Evolutionary conservation across 2,888 invertebrate genomes (phyloP).

Genomic region (Priocnemis perturbator): DNA sequence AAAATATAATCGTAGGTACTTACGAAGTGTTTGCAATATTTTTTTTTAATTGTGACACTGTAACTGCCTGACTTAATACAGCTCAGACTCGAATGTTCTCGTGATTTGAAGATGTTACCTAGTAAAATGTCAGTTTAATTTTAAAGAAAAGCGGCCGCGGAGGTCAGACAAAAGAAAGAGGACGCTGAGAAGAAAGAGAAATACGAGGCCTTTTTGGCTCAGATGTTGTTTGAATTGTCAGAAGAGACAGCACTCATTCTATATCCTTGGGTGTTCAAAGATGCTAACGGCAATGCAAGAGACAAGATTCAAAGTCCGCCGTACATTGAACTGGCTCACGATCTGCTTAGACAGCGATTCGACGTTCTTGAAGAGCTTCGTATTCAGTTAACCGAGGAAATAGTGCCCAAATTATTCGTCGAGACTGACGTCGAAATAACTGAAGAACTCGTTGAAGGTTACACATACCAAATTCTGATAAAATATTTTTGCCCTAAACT

Average conservation of each 20-base stretch:
- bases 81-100: too few species aligned
- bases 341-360: slow-evolving; percentile 60
- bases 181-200: slow-evolving; percentile 55
- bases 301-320: slow-evolving; percentile 61
- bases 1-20: too few species aligned
- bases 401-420: slow-evolving; percentile 55
- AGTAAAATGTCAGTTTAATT: slow-evolving; percentile 5
- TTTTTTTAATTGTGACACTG: too few species aligned
- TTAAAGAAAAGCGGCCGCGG: slow-evolving; percentile 51
- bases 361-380: slow-evolving; percentile 63
- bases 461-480: background rate
- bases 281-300: slow-evolving; percentile 53
- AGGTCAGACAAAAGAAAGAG: slow-evolving; percentile 38
- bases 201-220: slow-evolving; percentile 62
- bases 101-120: background rate
- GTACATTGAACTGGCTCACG: slow-evolving; percentile 61
- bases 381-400: slow-evolving; percentile 55
- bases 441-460: slow-evolving; percentile 58
- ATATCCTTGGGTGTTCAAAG: slow-evolving; percentile 65
- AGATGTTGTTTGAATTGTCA: slow-evolving; percentile 64
- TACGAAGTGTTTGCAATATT: too few species aligned
- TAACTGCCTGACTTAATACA: too few species aligned
- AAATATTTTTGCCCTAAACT: background rate
- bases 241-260: slow-evolving; percentile 63
- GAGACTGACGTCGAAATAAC: slow-evolving; percentile 64